Conservation (phyloP, 2,888 invertebrate species). For the Crocallis elinguaria region DNA sequence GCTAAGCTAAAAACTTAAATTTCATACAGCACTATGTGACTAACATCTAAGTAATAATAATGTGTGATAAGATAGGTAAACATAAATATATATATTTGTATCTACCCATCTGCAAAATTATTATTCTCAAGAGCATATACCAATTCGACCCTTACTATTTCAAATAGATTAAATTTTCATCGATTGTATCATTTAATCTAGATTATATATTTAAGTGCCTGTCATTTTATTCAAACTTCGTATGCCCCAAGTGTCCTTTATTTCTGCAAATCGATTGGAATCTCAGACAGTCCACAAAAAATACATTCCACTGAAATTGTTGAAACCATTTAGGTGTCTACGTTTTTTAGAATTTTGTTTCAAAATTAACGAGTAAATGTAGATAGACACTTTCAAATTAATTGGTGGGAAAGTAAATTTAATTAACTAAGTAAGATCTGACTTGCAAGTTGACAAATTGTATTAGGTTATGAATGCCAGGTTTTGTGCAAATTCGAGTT, state of each 20-base stretch:
- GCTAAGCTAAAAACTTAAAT: no score
- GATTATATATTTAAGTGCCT: constrained; percentile 24
- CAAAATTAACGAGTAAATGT: background rate
- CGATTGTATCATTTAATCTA: constrained; percentile 26
- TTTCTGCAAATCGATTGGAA: constrained; percentile 27
- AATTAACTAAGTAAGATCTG: constrained; percentile 34
- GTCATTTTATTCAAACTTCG: constrained; percentile 27
- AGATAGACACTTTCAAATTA: constrained; percentile 5
- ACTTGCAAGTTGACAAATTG: constrained; percentile 36
- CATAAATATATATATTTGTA: no score
- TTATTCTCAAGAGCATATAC: constrained; percentile 14
- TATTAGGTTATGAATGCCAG: constrained; percentile 24
- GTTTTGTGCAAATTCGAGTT: background rate
- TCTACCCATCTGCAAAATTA: constrained; percentile 3
- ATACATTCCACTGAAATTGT: background rate
- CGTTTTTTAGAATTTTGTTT: constrained; percentile 1
- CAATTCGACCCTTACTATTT: constrained; percentile 21
- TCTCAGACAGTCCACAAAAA: constrained; percentile 13
- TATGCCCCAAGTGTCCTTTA: constrained; percentile 26
- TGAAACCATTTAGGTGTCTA: background rate
- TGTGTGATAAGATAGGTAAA: no score
- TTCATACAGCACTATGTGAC: no score
- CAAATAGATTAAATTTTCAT: constrained; percentile 21
- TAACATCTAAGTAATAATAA: no score
- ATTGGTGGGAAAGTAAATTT: constrained; percentile 22